phyloP scores from a whole-genome alignment of 2,888 invertebrate species.

The Dynastes tityus region DNA sequence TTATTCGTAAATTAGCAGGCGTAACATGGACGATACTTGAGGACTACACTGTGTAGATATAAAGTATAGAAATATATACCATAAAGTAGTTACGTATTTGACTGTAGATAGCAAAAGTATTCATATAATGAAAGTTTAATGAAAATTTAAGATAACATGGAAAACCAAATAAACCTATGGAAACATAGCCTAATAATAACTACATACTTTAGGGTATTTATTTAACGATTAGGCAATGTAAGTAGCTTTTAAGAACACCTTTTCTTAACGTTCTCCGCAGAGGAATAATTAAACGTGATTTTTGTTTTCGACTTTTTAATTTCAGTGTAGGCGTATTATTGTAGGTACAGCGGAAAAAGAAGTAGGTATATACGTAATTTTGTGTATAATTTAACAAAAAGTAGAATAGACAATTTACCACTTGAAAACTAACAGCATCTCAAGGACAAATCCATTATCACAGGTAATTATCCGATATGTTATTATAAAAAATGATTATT shows the following conservation, averaged over 20 bases:
- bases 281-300: constrained; percentile 57
- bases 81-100: too few relatives aligned
- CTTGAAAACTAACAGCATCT: neutral
- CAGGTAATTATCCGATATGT: constrained; percentile 1
- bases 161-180: neutral
- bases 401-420: constrained; percentile 52
- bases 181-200: constrained; percentile 43
- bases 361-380: constrained; percentile 44
- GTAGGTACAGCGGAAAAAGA: constrained; percentile 54
- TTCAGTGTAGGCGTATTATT: neutral
- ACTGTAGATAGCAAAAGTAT: too few relatives aligned
- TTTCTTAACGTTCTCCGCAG: constrained; percentile 52
- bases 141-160: too few relatives aligned
- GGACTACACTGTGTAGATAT: too few relatives aligned
- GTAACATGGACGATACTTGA: too few relatives aligned
- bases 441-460: constrained; percentile 40
- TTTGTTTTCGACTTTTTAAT: constrained; percentile 34
- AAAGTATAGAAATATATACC: too few relatives aligned
- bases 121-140: too few relatives aligned
- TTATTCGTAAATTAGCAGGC: too few relatives aligned
- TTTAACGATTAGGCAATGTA: constrained; percentile 58
- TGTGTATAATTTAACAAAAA: constrained; percentile 57
- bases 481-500: neutral
- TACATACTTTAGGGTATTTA: constrained; percentile 55
- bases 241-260: constrained; percentile 58